A percentile compares a stretch with the other conserved stretches of the same genome.
Evolutionary conservation across 2,797 vertebrate species (phyloP).

Genomic region (Melanotaenia pygmaea): DNA sequence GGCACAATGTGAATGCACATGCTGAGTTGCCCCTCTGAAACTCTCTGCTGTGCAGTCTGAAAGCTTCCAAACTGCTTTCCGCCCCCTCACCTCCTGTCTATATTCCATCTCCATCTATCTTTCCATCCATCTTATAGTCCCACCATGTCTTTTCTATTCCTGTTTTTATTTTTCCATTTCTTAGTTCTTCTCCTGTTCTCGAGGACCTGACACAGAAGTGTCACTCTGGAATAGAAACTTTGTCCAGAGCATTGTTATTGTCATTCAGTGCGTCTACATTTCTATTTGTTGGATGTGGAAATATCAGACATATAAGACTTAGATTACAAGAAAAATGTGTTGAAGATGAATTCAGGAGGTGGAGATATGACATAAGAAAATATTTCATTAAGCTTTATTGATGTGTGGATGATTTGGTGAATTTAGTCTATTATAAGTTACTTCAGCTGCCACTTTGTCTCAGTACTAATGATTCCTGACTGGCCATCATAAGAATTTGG

Average conservation of each 20-base stretch:
- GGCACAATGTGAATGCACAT: slow-evolving; percentile 59
- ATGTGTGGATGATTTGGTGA: too few relatives aligned
- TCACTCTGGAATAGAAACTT: slow-evolving; percentile 21
- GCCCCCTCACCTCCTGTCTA: slow-evolving; percentile 75
- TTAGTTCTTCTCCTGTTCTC: slow-evolving; percentile 7
- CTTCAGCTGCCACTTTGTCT: too few relatives aligned
- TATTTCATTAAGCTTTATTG: too few relatives aligned
- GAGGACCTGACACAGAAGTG: slow-evolving; percentile 15
- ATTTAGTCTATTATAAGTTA: too few relatives aligned
- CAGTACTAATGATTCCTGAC: too few relatives aligned
- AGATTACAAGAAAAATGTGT: too few relatives aligned
- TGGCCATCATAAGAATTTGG: too few relatives aligned
- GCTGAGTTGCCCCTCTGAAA: slow-evolving; percentile 66
- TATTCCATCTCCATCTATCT: slow-evolving; percentile 40
- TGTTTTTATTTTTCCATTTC: background rate
- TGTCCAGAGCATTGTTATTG: slow-evolving; percentile 3
- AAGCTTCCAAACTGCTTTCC: slow-evolving; percentile 69
- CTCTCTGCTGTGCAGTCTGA: slow-evolving; percentile 59
- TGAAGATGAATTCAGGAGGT: too few relatives aligned
- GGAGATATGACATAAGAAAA: too few relatives aligned
- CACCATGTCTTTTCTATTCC: slow-evolving; percentile 42
- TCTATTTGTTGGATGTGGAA: background rate
- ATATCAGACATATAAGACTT: too few relatives aligned
- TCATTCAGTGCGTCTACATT: background rate
- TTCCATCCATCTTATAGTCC: slow-evolving; percentile 37